Evolutionary conservation across 1,140 invertebrate genomes (phyloP).

Genomic region (Hermetia illucens): DNA sequence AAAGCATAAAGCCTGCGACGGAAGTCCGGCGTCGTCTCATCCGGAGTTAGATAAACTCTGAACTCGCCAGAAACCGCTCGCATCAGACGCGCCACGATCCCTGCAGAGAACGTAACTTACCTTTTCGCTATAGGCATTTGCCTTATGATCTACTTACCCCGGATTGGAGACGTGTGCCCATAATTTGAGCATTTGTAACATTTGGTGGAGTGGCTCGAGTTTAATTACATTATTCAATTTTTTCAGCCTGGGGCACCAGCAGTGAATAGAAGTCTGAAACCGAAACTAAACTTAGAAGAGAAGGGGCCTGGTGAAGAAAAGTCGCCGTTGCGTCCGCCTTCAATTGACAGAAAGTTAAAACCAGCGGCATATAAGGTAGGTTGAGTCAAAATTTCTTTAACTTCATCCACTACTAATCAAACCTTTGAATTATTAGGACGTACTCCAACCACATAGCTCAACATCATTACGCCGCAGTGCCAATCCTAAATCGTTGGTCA

Average conservation of each 20-base stretch:
- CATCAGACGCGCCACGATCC: too few species aligned
- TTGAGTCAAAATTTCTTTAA: not conserved
- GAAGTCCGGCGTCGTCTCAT: too few species aligned
- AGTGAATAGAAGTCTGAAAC: constrained; percentile 67
- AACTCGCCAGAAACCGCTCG: too few species aligned
- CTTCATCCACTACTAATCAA: not conserved
- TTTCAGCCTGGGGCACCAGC: constrained; percentile 45
- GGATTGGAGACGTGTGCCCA: too few species aligned
- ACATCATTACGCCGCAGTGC: constrained; percentile 15
- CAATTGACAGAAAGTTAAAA: constrained; percentile 28
- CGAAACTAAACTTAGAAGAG: constrained; percentile 45
- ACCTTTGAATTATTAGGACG: not conserved
- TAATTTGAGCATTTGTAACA: too few species aligned
- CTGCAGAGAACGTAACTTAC: too few species aligned
- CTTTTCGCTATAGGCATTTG: too few species aligned
- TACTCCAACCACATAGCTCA: constrained; percentile 7
- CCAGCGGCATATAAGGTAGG: constrained; percentile 20
- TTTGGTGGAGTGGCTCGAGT: too few species aligned
- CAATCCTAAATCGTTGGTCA: constrained; percentile 18
- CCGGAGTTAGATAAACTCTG: too few species aligned
- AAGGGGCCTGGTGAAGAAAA: constrained; percentile 29
- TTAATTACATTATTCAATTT: too few species aligned
- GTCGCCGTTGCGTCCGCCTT: constrained; percentile 19
- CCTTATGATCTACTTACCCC: too few species aligned
- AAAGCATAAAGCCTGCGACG: too few species aligned